These are phyloP conservation scores for Atherinomorus stipes DNA, from an alignment of 2,113 vertebrate genomes.

Conservation along the genomic window DNA sequence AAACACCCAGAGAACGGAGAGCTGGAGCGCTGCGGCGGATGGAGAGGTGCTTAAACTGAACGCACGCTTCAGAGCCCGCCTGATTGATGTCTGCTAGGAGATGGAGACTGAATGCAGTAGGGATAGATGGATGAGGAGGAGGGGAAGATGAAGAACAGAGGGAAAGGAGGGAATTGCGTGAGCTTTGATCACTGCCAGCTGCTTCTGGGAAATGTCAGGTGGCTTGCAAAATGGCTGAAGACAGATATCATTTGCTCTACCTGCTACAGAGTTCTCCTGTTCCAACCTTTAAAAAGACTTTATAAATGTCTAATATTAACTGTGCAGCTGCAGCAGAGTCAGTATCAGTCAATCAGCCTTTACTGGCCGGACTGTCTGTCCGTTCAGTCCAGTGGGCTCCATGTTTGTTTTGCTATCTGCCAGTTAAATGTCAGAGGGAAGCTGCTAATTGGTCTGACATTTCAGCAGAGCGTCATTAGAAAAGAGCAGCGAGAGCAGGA, in stretches of 20 bases:
- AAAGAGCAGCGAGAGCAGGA: constrained; percentile 46
- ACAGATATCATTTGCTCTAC: constrained; percentile 27
- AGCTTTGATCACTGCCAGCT: constrained; percentile 64
- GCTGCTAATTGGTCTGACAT: constrained; percentile 84
- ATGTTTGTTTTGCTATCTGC: constrained; percentile 61
- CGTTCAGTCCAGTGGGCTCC: constrained; percentile 27
- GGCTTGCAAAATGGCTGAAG: constrained; percentile 58
- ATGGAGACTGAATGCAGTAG: constrained; percentile 5
- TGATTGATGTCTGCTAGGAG: constrained; percentile 60
- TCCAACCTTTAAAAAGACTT: constrained; percentile 39
- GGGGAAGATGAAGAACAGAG: constrained; percentile 19
- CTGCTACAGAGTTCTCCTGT: constrained; percentile 18
- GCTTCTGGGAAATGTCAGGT: constrained; percentile 77
- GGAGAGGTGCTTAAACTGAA: constrained; percentile 47
- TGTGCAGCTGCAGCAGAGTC: constrained; percentile 9
- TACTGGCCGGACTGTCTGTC: constrained; percentile 30
- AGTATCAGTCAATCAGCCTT: constrained; percentile 33
- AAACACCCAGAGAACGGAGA: constrained; percentile 36
- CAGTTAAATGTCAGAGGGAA: constrained; percentile 80
- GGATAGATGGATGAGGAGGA: not conserved
- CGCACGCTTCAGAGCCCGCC: constrained; percentile 26
- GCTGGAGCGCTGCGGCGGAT: constrained; percentile 11
- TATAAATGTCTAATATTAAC: constrained; percentile 48
- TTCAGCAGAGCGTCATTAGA: constrained; percentile 71
- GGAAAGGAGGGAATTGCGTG: constrained; percentile 16